These are phyloP conservation scores for Isaurus tuberculatus DNA, from an alignment of 92 coral and sea anemone species.

Conservation along the genomic window DNA sequence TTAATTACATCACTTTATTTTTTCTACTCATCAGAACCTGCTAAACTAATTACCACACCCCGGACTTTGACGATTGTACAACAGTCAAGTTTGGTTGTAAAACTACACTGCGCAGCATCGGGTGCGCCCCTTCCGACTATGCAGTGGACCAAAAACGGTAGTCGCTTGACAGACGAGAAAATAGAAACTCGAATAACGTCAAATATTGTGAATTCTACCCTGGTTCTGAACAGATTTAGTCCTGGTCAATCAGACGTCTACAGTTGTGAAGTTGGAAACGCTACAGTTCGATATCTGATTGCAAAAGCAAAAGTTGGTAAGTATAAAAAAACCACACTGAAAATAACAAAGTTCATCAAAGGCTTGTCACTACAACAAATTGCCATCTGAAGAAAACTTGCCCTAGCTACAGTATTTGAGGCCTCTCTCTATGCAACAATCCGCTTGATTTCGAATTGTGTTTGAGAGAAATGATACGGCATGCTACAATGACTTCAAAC, in stretches of 20 bases:
- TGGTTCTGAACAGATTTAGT: neutral
- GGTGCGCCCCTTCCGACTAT: neutral
- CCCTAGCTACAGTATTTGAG: neutral
- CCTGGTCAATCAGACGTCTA: slow-evolving; percentile 1
- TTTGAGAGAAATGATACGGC: no score
- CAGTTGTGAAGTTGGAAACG: neutral
- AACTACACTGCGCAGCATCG: neutral
- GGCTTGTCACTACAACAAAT: neutral
- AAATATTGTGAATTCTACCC: neutral
- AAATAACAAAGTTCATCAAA: neutral
- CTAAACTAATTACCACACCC: neutral
- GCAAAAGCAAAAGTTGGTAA: neutral
- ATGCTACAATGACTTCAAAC: no score
- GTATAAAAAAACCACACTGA: neutral
- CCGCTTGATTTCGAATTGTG: no score
- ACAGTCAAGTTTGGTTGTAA: neutral
- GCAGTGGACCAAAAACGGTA: neutral
- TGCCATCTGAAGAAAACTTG: neutral
- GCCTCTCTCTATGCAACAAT: no score
- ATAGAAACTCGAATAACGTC: neutral
- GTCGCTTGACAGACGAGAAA: neutral
- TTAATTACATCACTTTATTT: no score
- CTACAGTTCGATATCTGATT: neutral
- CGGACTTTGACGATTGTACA: neutral
- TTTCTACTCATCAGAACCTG: neutral